These are phyloP conservation scores for Sericinus montela DNA, from an alignment of 2,888 invertebrate genomes.

Conservation along the genomic window DNA sequence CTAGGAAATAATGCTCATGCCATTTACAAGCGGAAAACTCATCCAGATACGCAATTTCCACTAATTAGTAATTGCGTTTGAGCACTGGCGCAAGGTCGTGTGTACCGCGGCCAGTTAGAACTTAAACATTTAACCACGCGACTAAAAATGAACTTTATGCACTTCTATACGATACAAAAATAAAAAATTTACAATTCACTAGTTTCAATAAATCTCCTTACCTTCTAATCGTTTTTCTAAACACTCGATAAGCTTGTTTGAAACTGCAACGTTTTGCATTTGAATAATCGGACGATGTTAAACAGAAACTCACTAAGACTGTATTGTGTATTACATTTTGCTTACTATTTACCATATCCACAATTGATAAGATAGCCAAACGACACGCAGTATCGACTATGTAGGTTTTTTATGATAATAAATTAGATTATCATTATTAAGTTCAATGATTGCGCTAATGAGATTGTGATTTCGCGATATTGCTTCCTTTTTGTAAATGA, in stretches of 20 bases:
- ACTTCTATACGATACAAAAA: not conserved
- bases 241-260: constrained; percentile 37
- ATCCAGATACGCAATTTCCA: too few species aligned
- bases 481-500: not conserved
- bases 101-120: too few species aligned
- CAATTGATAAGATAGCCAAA: constrained; percentile 43
- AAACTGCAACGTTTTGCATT: constrained; percentile 38
- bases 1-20: too few species aligned
- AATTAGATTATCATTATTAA: constrained; percentile 38
- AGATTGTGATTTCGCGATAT: constrained; percentile 22
- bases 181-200: not conserved
- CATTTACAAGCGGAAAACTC: too few species aligned
- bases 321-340: constrained; percentile 34
- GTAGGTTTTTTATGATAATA: constrained; percentile 35
- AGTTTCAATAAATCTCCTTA: too few species aligned
- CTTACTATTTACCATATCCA: constrained; percentile 56
- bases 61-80: too few species aligned
- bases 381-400: constrained; percentile 31
- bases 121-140: not conserved
- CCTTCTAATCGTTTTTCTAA: not conserved
- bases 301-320: constrained; percentile 30
- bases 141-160: not conserved
- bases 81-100: too few species aligned
- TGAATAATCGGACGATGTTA: constrained; percentile 18
- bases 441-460: constrained; percentile 25